Evolutionary conservation across 2,888 invertebrate genomes (phyloP).

Genomic region (Mylabris sibirica): DNA sequence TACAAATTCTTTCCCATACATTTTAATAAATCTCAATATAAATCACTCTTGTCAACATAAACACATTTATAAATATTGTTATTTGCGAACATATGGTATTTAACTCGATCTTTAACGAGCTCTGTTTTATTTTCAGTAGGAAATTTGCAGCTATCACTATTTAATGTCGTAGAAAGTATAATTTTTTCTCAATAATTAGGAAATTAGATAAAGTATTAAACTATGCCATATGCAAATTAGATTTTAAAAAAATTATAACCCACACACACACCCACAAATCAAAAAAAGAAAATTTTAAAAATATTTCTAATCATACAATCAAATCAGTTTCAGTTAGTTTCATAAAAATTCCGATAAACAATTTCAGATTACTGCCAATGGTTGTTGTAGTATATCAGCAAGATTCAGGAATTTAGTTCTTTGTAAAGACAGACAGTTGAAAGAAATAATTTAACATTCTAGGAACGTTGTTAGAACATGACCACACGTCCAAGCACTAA

Average conservation of each 20-base stretch:
- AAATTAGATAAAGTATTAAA: too few relatives aligned
- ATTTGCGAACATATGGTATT: slow-evolving; percentile 4
- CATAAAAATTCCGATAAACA: not conserved
- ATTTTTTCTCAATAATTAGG: too few relatives aligned
- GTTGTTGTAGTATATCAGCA: not conserved
- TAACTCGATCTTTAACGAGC: not conserved
- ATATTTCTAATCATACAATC: not conserved
- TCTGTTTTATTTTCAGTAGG: too few relatives aligned
- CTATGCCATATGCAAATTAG: too few relatives aligned
- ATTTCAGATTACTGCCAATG: not conserved
- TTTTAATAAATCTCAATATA: not conserved
- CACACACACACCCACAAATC: too few relatives aligned
- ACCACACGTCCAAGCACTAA: slow-evolving; percentile 6
- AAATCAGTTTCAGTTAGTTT: slow-evolving; percentile 4
- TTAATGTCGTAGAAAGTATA: too few relatives aligned
- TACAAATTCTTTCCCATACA: not conserved
- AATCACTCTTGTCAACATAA: not conserved
- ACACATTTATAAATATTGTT: not conserved
- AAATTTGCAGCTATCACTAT: too few relatives aligned
- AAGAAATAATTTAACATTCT: slow-evolving; percentile 5
- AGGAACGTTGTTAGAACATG: not conserved
- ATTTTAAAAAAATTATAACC: too few relatives aligned
- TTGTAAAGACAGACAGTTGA: not conserved
- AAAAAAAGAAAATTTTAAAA: not conserved
- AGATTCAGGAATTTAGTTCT: not conserved